phyloP scores from a whole-genome alignment of 2,888 invertebrate species.

The Xiphydria camelus region DNA sequence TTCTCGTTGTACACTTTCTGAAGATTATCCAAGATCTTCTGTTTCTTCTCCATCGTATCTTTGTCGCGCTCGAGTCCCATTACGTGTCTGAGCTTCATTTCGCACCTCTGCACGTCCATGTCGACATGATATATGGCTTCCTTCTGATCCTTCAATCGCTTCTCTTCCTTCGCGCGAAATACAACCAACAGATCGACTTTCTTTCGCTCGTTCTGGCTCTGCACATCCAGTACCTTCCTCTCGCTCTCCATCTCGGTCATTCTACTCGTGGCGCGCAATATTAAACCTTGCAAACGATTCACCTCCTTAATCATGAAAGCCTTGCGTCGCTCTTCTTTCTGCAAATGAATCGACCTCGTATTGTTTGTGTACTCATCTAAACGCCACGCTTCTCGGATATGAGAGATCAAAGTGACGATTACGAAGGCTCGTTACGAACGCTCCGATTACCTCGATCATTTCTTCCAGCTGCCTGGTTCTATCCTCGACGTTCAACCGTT shows the following conservation, averaged over 20 bases:
- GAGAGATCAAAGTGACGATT: background rate
- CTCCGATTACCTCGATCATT: conserved; percentile 60
- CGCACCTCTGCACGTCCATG: conserved; percentile 41
- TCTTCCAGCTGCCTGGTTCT: conserved; percentile 65
- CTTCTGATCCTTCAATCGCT: conserved; percentile 35
- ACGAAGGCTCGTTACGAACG: background rate
- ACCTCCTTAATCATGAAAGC: conserved; percentile 32
- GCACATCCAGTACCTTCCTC: conserved; percentile 33
- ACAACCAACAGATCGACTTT: conserved; percentile 32
- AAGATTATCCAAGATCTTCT: conserved; percentile 57
- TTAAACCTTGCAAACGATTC: conserved; percentile 37
- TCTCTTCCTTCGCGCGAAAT: conserved; percentile 33
- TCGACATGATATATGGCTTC: conserved; percentile 38
- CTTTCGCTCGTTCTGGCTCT: conserved; percentile 36
- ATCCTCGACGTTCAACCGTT: conserved; percentile 63
- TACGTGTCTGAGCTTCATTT: conserved; percentile 41
- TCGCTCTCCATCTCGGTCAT: conserved; percentile 39
- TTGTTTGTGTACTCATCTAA: too few relatives aligned
- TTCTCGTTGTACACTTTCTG: conserved; percentile 57
- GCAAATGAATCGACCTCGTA: too few relatives aligned
- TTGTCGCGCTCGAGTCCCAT: conserved; percentile 43
- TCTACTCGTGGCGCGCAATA: conserved; percentile 27
- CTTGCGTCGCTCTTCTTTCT: conserved; percentile 49
- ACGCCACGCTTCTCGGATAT: too few relatives aligned
- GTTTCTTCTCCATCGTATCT: conserved; percentile 53